These are phyloP conservation scores for Eilema sororculum DNA, from an alignment of 2,888 invertebrate species.

Conservation along the genomic window DNA sequence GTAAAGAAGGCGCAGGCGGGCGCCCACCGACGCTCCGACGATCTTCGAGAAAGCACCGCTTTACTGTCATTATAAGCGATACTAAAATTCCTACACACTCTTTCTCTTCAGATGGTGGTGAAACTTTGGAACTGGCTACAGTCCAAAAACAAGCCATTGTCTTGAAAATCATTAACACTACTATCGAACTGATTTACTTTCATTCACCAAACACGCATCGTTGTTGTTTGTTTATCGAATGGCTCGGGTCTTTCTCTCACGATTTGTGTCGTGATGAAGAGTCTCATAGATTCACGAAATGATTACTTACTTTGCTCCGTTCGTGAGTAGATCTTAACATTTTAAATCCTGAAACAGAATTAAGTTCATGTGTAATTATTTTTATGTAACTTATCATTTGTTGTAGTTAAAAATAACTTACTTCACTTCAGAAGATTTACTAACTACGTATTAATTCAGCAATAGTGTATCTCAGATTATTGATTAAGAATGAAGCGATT, in stretches of 20 bases:
- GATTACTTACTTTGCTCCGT: conserved; percentile 67
- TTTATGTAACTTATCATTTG: conserved; percentile 21
- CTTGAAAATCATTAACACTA: conserved; percentile 32
- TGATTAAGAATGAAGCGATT: conserved; percentile 6
- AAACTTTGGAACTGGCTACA: conserved; percentile 30
- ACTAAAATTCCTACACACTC: conserved; percentile 41
- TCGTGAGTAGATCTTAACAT: conserved; percentile 63
- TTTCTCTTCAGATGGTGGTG: conserved; percentile 37
- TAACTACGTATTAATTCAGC: conserved; percentile 5
- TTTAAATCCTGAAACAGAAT: conserved; percentile 33
- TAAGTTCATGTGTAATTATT: conserved; percentile 44
- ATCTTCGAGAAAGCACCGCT: conserved; percentile 70
- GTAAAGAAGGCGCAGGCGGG: conserved; percentile 82
- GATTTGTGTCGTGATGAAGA: conserved; percentile 73
- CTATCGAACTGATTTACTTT: conserved; percentile 41
- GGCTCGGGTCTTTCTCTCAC: conserved; percentile 62
- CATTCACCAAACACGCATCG: conserved; percentile 37
- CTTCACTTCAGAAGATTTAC: neutral
- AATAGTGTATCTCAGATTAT: conserved; percentile 4
- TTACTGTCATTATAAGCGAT: conserved; percentile 40
- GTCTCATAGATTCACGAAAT: conserved; percentile 77
- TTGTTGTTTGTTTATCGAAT: conserved; percentile 58
- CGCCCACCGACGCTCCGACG: conserved; percentile 69
- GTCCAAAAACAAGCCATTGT: conserved; percentile 37
- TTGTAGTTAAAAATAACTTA: conserved; percentile 18